A percentile compares a stretch with the other conserved stretches of the same genome.
phyloP scores from a whole-genome alignment of 2,797 vertebrate species.

The Siniperca undulata region DNA sequence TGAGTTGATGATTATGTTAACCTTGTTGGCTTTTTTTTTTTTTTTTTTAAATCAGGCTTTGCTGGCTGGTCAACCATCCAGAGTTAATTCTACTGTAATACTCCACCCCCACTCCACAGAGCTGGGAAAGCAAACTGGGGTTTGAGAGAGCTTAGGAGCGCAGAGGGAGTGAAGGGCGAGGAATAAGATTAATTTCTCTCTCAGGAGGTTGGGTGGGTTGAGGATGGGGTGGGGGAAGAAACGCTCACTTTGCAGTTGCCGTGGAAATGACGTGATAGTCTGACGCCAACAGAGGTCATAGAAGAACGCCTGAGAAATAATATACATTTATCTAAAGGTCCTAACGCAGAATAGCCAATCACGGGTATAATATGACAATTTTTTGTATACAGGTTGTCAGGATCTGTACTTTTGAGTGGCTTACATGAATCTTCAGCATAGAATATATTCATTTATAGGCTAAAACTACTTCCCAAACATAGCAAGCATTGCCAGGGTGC shows the following conservation, averaged over 20 bases:
- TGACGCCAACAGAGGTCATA: conserved; percentile 38
- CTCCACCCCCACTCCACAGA: conserved; percentile 64
- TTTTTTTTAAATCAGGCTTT: conserved; percentile 30
- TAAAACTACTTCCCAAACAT: conserved; percentile 28
- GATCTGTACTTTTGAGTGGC: conserved; percentile 5
- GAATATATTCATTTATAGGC: conserved; percentile 1
- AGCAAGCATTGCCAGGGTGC: conserved; percentile 8
- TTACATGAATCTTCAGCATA: conserved; percentile 16
- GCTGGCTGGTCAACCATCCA: conserved; percentile 60
- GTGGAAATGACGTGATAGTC: conserved; percentile 42
- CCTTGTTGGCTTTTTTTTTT: conserved; percentile 36
- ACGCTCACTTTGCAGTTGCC: conserved; percentile 68
- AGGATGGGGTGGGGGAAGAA: conserved; percentile 56
- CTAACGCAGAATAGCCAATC: background rate
- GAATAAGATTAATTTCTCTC: conserved; percentile 85
- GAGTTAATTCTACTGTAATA: conserved; percentile 65
- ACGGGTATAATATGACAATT: conserved; percentile 1
- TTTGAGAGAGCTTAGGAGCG: conserved; percentile 77
- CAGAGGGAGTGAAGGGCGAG: conserved; percentile 81
- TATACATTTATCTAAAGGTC: background rate
- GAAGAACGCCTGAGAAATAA: conserved; percentile 2
- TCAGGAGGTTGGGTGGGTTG: conserved; percentile 69
- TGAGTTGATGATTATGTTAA: conserved; percentile 47
- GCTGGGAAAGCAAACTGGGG: conserved; percentile 64
- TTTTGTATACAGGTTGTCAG: conserved; percentile 1